Percentiles rank a stretch among this genome's conserved stretches.
phyloP scores from a whole-genome alignment of 2,797 vertebrate species.

The Lepidocolaptes lacrymiger region DNA sequence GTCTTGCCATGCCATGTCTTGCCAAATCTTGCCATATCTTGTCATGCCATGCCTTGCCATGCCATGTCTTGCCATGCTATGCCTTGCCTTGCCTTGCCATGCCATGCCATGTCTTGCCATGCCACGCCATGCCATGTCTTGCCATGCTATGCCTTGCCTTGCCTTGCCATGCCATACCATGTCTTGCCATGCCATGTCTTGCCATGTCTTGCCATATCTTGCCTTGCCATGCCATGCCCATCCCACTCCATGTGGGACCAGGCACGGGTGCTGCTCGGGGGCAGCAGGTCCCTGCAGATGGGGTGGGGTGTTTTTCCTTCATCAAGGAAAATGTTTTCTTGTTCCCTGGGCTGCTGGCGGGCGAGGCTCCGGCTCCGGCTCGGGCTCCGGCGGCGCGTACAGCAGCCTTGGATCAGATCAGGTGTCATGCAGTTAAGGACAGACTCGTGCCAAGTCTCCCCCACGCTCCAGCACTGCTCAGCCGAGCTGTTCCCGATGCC shows the following conservation, averaged over 20 bases:
- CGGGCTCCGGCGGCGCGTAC: neutral
- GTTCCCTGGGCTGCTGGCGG: constrained; percentile 25
- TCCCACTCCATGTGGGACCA: rapidly evolving
- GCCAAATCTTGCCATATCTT: rapidly evolving
- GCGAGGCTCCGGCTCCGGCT: neutral
- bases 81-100: rapidly evolving
- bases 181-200: rapidly evolving
- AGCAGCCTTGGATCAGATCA: neutral
- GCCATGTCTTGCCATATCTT: too few species aligned
- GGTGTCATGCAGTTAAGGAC: neutral
- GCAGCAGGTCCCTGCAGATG: neutral
- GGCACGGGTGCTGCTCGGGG: neutral
- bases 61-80: rapidly evolving
- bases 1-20: rapidly evolving
- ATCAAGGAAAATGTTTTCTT: constrained; percentile 61
- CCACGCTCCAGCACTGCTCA: neutral
- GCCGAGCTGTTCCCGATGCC: neutral
- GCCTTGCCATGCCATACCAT: rapidly evolving
- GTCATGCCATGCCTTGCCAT: rapidly evolving
- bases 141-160: rapidly evolving
- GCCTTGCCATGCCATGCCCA: rapidly evolving
- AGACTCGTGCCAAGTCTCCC: neutral
- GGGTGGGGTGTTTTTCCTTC: constrained; percentile 43
- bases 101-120: rapidly evolving
- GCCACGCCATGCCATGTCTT: rapidly evolving